These are phyloP conservation scores for Phenganax subtilis DNA, from an alignment of 92 coral and sea anemone genomes.

Conservation along the genomic window DNA sequence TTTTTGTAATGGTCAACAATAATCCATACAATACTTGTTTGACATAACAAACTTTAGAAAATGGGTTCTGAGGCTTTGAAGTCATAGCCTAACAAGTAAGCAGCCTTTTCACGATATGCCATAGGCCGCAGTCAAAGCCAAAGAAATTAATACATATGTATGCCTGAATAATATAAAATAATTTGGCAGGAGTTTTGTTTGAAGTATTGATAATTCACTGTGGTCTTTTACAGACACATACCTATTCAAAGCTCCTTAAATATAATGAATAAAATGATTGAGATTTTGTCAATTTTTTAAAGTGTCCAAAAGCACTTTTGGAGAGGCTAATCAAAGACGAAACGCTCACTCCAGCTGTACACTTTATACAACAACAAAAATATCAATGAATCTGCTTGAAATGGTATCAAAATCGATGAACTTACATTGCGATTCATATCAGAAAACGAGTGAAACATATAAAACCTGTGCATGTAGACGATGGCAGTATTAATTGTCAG, in stretches of 20 bases:
- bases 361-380: background rate
- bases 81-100: no score
- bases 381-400: background rate
- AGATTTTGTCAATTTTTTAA: background rate
- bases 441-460: constrained; percentile 83
- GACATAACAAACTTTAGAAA: no score
- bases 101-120: no score
- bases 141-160: no score
- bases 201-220: no score
- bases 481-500: constrained; percentile 98
- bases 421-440: constrained; percentile 96
- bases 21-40: no score
- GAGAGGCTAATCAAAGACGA: background rate
- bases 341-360: background rate
- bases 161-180: no score
- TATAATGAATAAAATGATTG: background rate
- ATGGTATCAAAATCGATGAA: background rate
- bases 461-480: constrained; percentile 98
- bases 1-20: no score
- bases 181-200: no score
- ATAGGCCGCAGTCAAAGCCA: no score
- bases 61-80: no score
- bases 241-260: background rate
- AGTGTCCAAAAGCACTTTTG: background rate
- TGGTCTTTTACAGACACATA: no score